These are phyloP conservation scores for Tachypleus tridentatus DNA, from an alignment of 1,140 invertebrate species.

Conservation along the genomic window DNA sequence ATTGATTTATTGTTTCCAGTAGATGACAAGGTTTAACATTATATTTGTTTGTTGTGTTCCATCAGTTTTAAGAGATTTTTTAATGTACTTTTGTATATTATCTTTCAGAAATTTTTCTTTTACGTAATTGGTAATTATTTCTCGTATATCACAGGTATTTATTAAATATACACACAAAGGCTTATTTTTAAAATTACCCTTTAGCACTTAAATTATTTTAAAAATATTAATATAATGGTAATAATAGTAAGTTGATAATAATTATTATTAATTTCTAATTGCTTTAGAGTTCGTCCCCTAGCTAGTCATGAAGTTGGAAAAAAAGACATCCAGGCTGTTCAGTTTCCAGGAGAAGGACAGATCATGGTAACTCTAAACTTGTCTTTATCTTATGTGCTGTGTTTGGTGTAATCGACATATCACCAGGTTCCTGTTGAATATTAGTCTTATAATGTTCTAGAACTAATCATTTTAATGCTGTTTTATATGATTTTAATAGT, in stretches of 20 bases:
- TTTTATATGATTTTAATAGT: no score
- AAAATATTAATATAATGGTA: no score
- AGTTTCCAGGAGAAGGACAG: slow-evolving; percentile 33
- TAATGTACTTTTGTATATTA: not conserved
- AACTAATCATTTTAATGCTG: no score
- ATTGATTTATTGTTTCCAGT: no score
- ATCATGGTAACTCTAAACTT: slow-evolving; percentile 24
- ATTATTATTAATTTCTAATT: not conserved
- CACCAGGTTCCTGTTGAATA: no score
- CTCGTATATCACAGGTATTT: not conserved
- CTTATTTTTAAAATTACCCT: not conserved
- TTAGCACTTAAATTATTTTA: no score
- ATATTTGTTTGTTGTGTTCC: no score
- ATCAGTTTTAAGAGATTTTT: no score
- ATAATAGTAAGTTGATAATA: not conserved
- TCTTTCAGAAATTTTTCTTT: not conserved
- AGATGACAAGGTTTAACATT: no score
- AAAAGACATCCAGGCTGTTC: slow-evolving; percentile 30
- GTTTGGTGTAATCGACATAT: no score
- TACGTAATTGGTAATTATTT: slow-evolving; percentile 1
- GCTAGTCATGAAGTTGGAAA: slow-evolving; percentile 31
- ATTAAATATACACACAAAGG: not conserved
- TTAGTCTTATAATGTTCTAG: no score
- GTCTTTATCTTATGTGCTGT: no score
- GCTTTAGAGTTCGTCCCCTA: slow-evolving; percentile 30